Conservation (phyloP, 2,888 invertebrate species). For the Archaeoteleia sp. region DNA sequence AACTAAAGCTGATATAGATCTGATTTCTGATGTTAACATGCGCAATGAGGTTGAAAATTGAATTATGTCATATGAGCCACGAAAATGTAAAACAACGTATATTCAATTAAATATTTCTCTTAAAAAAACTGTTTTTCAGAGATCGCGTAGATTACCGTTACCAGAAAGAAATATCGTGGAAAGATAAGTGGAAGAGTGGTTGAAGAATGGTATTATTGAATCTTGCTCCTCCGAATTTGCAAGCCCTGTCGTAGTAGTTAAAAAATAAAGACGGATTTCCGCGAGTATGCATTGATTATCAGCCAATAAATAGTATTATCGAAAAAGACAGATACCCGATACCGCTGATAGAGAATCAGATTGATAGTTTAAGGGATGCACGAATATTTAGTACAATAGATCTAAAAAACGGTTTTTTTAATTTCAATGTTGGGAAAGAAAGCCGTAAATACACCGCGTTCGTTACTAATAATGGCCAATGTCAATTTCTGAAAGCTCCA, state of each 20-base stretch:
- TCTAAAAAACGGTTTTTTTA: slow-evolving; percentile 37
- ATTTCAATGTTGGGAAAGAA: slow-evolving; percentile 21
- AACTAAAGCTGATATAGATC: too few species aligned
- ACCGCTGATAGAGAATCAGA: neutral
- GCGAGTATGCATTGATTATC: slow-evolving; percentile 23
- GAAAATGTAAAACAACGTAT: slow-evolving; percentile 43
- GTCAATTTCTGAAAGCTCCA: slow-evolving; percentile 27
- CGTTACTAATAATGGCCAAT: slow-evolving; percentile 30
- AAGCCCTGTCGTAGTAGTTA: slow-evolving; percentile 58
- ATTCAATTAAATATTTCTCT: slow-evolving; percentile 58
- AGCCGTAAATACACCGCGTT: slow-evolving; percentile 39
- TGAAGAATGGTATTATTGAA: slow-evolving; percentile 59
- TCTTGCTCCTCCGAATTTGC: slow-evolving; percentile 61
- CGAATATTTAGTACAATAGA: slow-evolving; percentile 29
- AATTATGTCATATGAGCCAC: slow-evolving; percentile 46
- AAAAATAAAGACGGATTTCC: slow-evolving; percentile 54
- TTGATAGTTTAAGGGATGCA: slow-evolving; percentile 8
- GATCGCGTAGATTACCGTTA: slow-evolving; percentile 51
- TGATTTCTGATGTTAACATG: too few species aligned
- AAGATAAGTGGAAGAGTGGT: slow-evolving; percentile 59
- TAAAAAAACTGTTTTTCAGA: slow-evolving; percentile 52
- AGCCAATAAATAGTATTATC: slow-evolving; percentile 7
- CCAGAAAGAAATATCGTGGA: slow-evolving; percentile 55
- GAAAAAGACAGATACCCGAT: slow-evolving; percentile 7
- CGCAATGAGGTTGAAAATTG: too few species aligned